phyloP scores from a whole-genome alignment of 2,797 vertebrate species.

The Hoplostethus mediterraneus region DNA sequence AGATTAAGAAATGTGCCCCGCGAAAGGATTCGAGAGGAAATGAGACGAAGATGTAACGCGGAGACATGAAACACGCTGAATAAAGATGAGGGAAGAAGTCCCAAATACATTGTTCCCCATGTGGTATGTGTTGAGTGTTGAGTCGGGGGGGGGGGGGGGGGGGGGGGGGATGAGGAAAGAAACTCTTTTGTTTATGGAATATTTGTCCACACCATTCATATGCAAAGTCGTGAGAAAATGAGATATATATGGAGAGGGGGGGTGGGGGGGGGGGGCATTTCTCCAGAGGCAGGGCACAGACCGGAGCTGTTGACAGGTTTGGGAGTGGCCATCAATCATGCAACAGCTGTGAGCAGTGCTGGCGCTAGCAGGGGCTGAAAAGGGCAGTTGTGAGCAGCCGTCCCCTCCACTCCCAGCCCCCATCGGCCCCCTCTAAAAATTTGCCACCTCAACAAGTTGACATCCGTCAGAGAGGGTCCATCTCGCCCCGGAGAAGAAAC shows the following conservation, averaged over 20 bases:
- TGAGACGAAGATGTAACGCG: constrained; percentile 73
- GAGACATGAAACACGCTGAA: constrained; percentile 63
- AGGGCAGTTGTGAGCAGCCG: constrained; percentile 54
- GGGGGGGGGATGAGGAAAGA: constrained; percentile 11
- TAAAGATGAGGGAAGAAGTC: constrained; percentile 62
- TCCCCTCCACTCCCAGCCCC: not conserved
- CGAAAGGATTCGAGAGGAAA: constrained; percentile 69
- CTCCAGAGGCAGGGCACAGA: constrained; percentile 44
- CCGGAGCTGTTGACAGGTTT: constrained; percentile 68
- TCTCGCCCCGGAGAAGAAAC: constrained; percentile 27
- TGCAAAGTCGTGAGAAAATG: constrained; percentile 63
- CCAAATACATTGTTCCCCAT: constrained; percentile 45
- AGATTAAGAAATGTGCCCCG: constrained; percentile 76
- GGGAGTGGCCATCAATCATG: constrained; percentile 77
- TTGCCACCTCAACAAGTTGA: constrained; percentile 72
- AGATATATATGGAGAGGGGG: no score
- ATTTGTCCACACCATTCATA: constrained; percentile 56
- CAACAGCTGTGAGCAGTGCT: constrained; percentile 71
- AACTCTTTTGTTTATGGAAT: constrained; percentile 39
- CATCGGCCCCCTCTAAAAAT: constrained; percentile 48
- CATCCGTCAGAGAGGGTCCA: constrained; percentile 32
- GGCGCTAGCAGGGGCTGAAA: constrained; percentile 50
- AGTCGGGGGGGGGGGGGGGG: constrained; percentile 20
- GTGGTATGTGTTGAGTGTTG: constrained; percentile 23
- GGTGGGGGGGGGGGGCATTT: constrained; percentile 29